Evolutionary conservation across 1,140 invertebrate species (phyloP).

Genomic region (Pararge aegeria): DNA sequence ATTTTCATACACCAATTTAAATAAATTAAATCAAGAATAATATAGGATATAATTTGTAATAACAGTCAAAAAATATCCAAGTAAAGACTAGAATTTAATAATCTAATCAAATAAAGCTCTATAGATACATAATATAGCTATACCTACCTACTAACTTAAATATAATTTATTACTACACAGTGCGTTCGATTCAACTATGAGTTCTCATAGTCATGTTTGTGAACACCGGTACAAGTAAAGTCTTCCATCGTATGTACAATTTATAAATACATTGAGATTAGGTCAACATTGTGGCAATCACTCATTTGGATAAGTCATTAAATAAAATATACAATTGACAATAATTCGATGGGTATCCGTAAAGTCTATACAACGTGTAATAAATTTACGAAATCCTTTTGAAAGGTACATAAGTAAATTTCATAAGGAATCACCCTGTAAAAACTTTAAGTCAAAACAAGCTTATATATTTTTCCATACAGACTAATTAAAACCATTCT

Average conservation of each 20-base stretch:
- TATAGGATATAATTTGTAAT: neutral
- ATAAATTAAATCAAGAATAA: too few species aligned
- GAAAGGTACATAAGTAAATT: too few species aligned
- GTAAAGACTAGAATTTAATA: conserved; percentile 31
- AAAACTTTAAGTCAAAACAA: too few species aligned
- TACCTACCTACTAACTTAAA: conserved; percentile 2
- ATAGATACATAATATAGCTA: neutral
- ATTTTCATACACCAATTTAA: too few species aligned
- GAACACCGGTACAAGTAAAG: neutral
- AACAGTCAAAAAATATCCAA: conserved; percentile 9
- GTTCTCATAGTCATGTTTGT: neutral
- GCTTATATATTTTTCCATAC: too few species aligned
- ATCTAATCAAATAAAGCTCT: conserved; percentile 21
- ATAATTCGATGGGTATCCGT: neutral
- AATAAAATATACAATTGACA: neutral
- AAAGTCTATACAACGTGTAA: too few species aligned
- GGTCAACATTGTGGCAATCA: conserved; percentile 14
- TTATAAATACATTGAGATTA: conserved; percentile 17
- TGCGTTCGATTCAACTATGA: too few species aligned
- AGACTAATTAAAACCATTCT: too few species aligned
- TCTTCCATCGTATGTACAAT: conserved; percentile 21
- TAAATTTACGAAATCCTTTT: too few species aligned
- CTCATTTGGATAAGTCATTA: conserved; percentile 9
- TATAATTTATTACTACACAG: too few species aligned
- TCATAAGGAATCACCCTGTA: too few species aligned